These are phyloP conservation scores for Drosophila trichaetosa DNA, from an alignment of 2,888 invertebrate species.

Conservation along the genomic window DNA sequence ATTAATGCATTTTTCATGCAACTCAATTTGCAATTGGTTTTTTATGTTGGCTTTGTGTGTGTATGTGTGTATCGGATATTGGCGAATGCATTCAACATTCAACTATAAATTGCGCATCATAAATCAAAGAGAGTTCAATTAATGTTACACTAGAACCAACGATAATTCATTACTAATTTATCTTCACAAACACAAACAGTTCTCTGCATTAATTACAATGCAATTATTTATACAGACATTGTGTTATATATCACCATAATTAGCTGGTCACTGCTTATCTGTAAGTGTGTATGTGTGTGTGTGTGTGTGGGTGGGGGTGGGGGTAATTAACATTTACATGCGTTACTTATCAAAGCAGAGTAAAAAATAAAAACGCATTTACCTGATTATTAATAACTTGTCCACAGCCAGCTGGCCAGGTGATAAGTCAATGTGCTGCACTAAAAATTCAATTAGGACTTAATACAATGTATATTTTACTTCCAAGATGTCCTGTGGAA, in stretches of 20 bases:
- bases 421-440: neutral
- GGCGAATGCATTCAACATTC: conserved; percentile 44
- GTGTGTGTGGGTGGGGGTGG: conserved; percentile 17
- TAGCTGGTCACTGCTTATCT: conserved; percentile 27
- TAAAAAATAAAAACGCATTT: conserved; percentile 28
- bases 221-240: conserved; percentile 63
- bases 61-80: conserved; percentile 54
- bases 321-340: conserved; percentile 58
- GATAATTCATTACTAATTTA: conserved; percentile 77
- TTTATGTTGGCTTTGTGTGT: conserved; percentile 14
- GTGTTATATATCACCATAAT: conserved; percentile 48
- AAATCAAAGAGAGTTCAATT: conserved; percentile 76
- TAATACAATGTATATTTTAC: neutral
- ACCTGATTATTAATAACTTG: conserved; percentile 23
- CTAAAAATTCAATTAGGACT: neutral
- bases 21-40: conserved; percentile 39
- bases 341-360: conserved; percentile 41
- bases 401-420: conserved; percentile 7
- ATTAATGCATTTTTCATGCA: conserved; percentile 63
- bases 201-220: conserved; percentile 70
- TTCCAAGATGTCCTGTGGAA: neutral
- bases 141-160: conserved; percentile 73
- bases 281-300: conserved; percentile 19
- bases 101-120: conserved; percentile 66
- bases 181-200: conserved; percentile 57